Evolutionary conservation across 2,797 vertebrate genomes (phyloP).

Genomic region (Spinibarbus caldwelli): DNA sequence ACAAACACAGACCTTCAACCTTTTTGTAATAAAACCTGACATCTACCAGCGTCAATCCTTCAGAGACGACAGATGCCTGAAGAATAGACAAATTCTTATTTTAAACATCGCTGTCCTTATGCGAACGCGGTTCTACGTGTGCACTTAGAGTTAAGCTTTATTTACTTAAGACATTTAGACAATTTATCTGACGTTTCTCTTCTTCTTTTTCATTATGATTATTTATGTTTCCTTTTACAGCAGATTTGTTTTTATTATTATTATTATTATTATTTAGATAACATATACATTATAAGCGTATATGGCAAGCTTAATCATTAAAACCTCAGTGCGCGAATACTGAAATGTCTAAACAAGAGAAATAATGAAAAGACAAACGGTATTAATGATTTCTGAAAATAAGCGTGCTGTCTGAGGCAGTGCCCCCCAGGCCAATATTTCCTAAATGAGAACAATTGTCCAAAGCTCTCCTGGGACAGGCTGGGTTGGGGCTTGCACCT

Average conservation of each 20-base stretch:
- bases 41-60: slow-evolving; percentile 58
- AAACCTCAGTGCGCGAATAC: not conserved
- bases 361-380: not conserved
- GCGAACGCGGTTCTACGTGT: not conserved
- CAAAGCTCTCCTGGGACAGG: slow-evolving; percentile 71
- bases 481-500: slow-evolving; percentile 74
- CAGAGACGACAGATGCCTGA: slow-evolving; percentile 44
- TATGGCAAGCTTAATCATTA: not conserved
- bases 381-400: slow-evolving; percentile 27
- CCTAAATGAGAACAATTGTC: slow-evolving; percentile 88
- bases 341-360: slow-evolving; percentile 7
- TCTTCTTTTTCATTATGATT: not conserved
- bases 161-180: not conserved
- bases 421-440: slow-evolving; percentile 85
- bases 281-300: not conserved
- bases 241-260: not conserved
- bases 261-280: not conserved
- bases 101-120: slow-evolving; percentile 15
- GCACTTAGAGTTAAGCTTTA: not conserved
- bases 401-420: slow-evolving; percentile 67
- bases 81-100: slow-evolving; percentile 37
- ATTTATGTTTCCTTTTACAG: not conserved
- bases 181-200: not conserved
- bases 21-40: slow-evolving; percentile 70
- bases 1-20: slow-evolving; percentile 71